Percentiles rank a stretch among this genome's conserved stretches.
phyloP scores from a whole-genome alignment of 2,113 vertebrate species.

The Propithecus coquereli region DNA sequence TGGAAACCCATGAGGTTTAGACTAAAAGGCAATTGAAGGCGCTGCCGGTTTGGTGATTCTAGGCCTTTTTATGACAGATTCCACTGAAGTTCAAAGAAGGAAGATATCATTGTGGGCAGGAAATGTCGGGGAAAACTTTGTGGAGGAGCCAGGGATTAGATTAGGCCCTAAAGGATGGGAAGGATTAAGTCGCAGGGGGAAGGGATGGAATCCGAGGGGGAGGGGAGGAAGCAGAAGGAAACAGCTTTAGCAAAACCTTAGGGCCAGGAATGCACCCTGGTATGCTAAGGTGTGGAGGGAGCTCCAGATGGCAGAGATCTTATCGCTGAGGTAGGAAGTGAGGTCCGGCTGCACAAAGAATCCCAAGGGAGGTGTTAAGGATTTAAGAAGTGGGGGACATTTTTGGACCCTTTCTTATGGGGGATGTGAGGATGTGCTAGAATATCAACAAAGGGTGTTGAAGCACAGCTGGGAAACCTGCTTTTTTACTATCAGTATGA shows the following conservation, averaged over 20 bases:
- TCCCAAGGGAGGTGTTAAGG: conserved; percentile 6
- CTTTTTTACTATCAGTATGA: not conserved
- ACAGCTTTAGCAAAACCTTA: not conserved
- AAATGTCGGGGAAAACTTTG: not conserved
- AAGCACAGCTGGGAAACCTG: not conserved
- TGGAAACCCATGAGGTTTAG: not conserved
- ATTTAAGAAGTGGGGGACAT: not conserved
- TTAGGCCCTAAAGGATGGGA: conserved; percentile 22
- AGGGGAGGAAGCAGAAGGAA: not conserved
- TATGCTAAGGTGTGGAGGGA: not conserved
- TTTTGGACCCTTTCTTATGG: not conserved
- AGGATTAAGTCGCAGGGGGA: conserved; percentile 26
- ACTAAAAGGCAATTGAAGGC: not conserved
- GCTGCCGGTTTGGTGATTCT: not conserved
- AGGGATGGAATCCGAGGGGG: not conserved
- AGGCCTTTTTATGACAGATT: conserved; percentile 19
- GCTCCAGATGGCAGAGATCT: conserved; percentile 47
- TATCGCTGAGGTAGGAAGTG: conserved; percentile 44
- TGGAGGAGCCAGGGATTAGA: not conserved
- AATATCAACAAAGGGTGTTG: not conserved
- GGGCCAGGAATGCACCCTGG: conserved; percentile 5
- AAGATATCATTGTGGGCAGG: not conserved
- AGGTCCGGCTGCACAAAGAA: conserved; percentile 26
- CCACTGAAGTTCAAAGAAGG: conserved; percentile 43
- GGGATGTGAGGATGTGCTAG: not conserved